These are phyloP conservation scores for Euwallacea fornicatus DNA, from an alignment of 1,140 invertebrate species.

Conservation along the genomic window DNA sequence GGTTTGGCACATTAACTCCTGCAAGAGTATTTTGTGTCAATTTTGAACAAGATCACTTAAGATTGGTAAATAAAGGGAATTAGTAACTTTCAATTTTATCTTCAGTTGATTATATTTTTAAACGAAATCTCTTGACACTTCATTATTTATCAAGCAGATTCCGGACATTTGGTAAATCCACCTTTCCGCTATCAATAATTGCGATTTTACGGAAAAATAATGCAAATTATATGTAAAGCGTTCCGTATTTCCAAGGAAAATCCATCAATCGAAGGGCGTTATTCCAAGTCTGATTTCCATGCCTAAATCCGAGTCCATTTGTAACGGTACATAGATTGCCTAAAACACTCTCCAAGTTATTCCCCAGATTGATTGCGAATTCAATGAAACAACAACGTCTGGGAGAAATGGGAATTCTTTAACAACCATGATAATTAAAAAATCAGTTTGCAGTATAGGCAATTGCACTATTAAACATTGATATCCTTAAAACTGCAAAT, in stretches of 20 bases:
- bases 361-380: neutral
- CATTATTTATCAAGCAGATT: too few relatives aligned
- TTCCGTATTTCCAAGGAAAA: neutral
- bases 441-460: neutral
- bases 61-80: too few relatives aligned
- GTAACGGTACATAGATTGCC: neutral
- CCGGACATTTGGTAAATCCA: too few relatives aligned
- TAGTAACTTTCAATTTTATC: too few relatives aligned
- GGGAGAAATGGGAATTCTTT: neutral
- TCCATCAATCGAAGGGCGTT: neutral
- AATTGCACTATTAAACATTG: conserved; percentile 19
- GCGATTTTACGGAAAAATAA: neutral
- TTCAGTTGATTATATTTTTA: too few relatives aligned
- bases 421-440: neutral
- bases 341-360: conserved; percentile 6
- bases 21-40: too few relatives aligned
- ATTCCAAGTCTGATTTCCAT: neutral
- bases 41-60: too few relatives aligned
- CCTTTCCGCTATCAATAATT: neutral
- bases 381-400: neutral
- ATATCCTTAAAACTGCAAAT: conserved; percentile 3
- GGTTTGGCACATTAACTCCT: too few relatives aligned
- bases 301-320: neutral
- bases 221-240: neutral
- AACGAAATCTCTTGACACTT: too few relatives aligned